These are phyloP conservation scores for Campaea margaritaria DNA, from an alignment of 2,888 invertebrate species.

Conservation along the genomic window DNA sequence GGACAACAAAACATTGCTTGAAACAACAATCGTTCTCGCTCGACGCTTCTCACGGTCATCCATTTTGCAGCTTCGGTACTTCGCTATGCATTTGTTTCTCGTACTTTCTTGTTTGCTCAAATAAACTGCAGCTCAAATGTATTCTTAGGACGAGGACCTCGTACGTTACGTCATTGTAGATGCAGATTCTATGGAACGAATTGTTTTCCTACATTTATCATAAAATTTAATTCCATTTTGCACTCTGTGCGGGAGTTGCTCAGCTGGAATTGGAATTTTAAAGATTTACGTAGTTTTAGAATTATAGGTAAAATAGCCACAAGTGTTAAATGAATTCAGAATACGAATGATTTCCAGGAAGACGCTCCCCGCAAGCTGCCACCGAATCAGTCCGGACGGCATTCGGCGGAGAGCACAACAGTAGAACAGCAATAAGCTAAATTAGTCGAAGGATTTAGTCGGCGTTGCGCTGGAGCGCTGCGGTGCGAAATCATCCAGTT, in stretches of 20 bases:
- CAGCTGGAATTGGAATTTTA: too few species aligned
- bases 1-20: slow-evolving; percentile 20
- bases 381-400: slow-evolving; percentile 7
- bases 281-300: too few species aligned
- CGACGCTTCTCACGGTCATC: slow-evolving; percentile 5
- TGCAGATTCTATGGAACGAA: not conserved
- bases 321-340: too few species aligned
- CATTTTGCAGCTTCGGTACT: slow-evolving; percentile 1
- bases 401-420: slow-evolving; percentile 18
- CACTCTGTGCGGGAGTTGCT: too few species aligned
- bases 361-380: slow-evolving; percentile 1
- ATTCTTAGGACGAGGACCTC: not conserved
- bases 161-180: not conserved
- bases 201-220: not conserved
- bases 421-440: slow-evolving; percentile 21
- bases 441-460: slow-evolving; percentile 25
- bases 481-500: slow-evolving; percentile 8
- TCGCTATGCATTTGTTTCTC: slow-evolving; percentile 8
- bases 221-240: too few species aligned
- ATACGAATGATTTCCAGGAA: not conserved
- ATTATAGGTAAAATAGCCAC: too few species aligned
- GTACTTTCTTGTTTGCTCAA: not conserved
- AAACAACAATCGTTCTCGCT: slow-evolving; percentile 18
- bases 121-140: not conserved
- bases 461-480: slow-evolving; percentile 13